Evolutionary conservation across 2,113 vertebrate genomes (phyloP), one percentile per base, ranked within the genome.

Genomic region (Sapayoa aenigma): DNA sequence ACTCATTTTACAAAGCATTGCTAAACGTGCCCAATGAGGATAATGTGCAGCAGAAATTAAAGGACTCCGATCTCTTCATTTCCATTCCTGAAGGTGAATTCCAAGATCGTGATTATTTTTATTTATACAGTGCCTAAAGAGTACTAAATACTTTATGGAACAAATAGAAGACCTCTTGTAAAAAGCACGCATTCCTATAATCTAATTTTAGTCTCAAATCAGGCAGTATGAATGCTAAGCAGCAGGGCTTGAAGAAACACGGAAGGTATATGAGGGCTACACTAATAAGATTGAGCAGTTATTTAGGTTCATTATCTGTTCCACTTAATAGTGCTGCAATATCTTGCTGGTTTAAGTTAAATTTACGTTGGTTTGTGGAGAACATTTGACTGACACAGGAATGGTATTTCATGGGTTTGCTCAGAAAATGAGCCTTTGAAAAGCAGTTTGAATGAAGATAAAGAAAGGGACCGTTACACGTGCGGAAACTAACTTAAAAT

Each of bases 71-170:
- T 44, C 39, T 81, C 60, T 94, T 89, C 9, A 95, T 94, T 90
- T 92, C 86, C 76, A 92, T 96, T 97, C 92, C 86, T 96, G 92
- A 95, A 96, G 94, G 94, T 96, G 94, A 96, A 96, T 96, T 92
- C 90, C 83, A 92, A 95, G 92, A 95, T 95, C 42, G 3, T 31
- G 50, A 90, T 96, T 93, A 96, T 97, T 97, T 95, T 94, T 97
- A 96, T 96, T 97, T 97, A 90, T 92, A 84, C 69, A 72, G 76
- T 68, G 44, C 76, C 86, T 97, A 96, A 97, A 97, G 88, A 94
- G 90, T 93, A 73, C 93, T 90, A 96, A 96, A 90, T 94, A 71
- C 95, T 96, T 97, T 89, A 93, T 92, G 80, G 85, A 96, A 96
- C 88, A 96, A 96, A 96, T 96, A 92, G 89, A 95, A 96, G 93